These are phyloP conservation scores for Macquaria australasica DNA, from an alignment of 2,113 vertebrate species.

Conservation along the genomic window DNA sequence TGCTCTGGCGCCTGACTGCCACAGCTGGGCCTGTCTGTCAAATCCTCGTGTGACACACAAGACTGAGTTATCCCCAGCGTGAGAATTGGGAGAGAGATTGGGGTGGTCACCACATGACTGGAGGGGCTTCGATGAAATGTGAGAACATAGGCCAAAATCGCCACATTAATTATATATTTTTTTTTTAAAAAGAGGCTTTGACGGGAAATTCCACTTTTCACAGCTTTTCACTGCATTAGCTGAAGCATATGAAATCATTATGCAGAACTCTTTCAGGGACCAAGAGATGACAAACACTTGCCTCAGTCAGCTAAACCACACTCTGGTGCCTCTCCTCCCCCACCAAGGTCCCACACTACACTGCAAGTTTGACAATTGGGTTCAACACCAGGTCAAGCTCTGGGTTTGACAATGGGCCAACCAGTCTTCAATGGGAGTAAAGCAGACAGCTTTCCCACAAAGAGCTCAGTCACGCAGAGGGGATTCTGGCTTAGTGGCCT, in stretches of 20 bases:
- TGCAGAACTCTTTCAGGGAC: slow-evolving; percentile 55
- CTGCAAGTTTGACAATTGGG: slow-evolving; percentile 97
- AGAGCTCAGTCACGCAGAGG: slow-evolving; percentile 82
- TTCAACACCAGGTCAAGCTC: slow-evolving; percentile 99
- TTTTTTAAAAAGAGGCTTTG: slow-evolving; percentile 23
- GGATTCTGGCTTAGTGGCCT: slow-evolving; percentile 84
- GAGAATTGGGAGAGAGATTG: slow-evolving; percentile 65
- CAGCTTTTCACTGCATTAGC: slow-evolving; percentile 57
- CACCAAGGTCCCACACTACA: slow-evolving; percentile 88
- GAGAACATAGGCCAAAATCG: slow-evolving; percentile 50
- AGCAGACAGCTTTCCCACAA: slow-evolving; percentile 85
- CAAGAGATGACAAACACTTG: slow-evolving; percentile 76
- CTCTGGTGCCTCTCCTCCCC: slow-evolving; percentile 73
- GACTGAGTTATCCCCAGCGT: slow-evolving; percentile 67
- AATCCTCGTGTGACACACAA: slow-evolving; percentile 77
- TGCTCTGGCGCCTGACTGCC: slow-evolving; percentile 85
- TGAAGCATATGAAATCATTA: slow-evolving; percentile 52
- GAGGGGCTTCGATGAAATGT: slow-evolving; percentile 63
- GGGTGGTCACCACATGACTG: slow-evolving; percentile 66
- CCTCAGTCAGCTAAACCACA: slow-evolving; percentile 74
- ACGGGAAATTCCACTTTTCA: slow-evolving; percentile 61
- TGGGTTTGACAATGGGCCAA: slow-evolving; percentile 94
- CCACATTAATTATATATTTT: slow-evolving; percentile 34
- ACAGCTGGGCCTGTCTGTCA: slow-evolving; percentile 87
- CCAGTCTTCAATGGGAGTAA: slow-evolving; percentile 96